Percentiles rank a stretch among this genome's conserved stretches.
Evolutionary conservation across 2,797 vertebrate genomes (phyloP).

Genomic region (Hozukius guyotensis): DNA sequence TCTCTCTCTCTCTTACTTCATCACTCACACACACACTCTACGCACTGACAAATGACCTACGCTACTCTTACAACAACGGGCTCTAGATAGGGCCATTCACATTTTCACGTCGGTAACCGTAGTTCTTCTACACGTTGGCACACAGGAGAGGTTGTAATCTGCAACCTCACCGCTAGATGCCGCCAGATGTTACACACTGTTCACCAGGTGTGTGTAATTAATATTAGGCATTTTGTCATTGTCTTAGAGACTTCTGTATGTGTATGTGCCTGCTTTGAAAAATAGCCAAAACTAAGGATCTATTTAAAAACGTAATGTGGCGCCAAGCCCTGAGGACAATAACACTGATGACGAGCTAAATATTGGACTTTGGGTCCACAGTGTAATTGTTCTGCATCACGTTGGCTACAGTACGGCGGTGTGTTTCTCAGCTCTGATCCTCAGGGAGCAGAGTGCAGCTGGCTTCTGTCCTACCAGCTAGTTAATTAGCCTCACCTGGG

Average conservation of each 20-base stretch:
- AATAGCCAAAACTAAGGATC: background rate
- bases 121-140: background rate
- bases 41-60: background rate
- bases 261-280: background rate
- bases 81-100: background rate
- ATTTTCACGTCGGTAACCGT: background rate
- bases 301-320: background rate
- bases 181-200: background rate
- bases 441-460: slow-evolving; percentile 31
- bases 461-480: slow-evolving; percentile 8
- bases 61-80: background rate
- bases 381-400: background rate
- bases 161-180: too few relatives aligned
- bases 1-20: background rate
- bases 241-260: background rate
- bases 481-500: slow-evolving; percentile 42
- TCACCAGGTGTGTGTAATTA: background rate
- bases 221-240: background rate
- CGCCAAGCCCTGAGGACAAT: background rate
- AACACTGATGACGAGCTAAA: slow-evolving; percentile 16
- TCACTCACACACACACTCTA: background rate
- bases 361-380: background rate
- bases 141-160: background rate
- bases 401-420: background rate
- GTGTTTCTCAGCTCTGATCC: slow-evolving; percentile 12